Evolutionary conservation across 2,888 invertebrate genomes (phyloP).

Genomic region (Pediacus dermestoides): DNA sequence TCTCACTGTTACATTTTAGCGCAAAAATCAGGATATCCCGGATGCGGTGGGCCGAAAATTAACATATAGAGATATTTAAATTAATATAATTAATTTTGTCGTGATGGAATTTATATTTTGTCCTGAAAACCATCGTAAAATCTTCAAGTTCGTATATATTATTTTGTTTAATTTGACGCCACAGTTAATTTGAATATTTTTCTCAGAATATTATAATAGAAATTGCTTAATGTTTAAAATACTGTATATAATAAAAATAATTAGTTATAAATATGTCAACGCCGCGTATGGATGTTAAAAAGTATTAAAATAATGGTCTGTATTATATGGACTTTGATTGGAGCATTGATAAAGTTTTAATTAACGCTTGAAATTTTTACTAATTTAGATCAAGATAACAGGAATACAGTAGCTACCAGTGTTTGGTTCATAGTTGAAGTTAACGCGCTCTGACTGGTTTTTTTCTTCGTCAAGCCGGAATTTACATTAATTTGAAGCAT

Average conservation of each 20-base stretch:
- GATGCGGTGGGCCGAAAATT: too few species aligned
- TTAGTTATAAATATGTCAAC: conserved; percentile 35
- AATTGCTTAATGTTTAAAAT: conserved; percentile 22
- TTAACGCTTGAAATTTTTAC: conserved; percentile 40
- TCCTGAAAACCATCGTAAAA: too few species aligned
- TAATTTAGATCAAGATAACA: conserved; percentile 40
- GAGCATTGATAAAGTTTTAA: conserved; percentile 38
- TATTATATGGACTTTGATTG: conserved; percentile 31
- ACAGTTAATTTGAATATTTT: conserved; percentile 11
- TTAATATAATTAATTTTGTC: too few species aligned
- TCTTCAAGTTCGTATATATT: too few species aligned
- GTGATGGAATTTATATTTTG: too few species aligned
- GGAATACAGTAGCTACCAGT: conserved; percentile 38
- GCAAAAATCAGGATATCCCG: too few species aligned
- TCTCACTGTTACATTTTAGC: too few species aligned
- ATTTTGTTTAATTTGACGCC: conserved; percentile 32
- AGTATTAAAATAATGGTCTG: conserved; percentile 36
- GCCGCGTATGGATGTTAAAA: not conserved
- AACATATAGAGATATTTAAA: too few species aligned
- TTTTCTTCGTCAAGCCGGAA: conserved; percentile 5
- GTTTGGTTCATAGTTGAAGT: conserved; percentile 31
- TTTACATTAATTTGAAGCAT: conserved; percentile 5
- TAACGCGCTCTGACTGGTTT: not conserved
- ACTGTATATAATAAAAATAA: conserved; percentile 33
- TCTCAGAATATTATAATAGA: conserved; percentile 18